Percentiles rank a stretch among this genome's conserved stretches.
Conservation (phyloP, 1,140 invertebrate genomes). For the Lasaia peninsularis region DNA sequence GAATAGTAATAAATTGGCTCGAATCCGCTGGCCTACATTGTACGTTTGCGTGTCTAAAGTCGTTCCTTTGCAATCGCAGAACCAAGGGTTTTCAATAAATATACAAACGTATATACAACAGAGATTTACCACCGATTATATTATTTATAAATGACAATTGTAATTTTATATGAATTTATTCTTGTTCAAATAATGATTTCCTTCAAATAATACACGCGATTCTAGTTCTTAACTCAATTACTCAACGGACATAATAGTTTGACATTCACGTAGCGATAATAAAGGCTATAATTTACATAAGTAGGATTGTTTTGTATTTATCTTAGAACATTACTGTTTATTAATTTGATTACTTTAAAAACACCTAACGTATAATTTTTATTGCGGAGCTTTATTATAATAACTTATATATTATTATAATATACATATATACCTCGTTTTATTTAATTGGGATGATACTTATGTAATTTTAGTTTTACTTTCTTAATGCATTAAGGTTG, state of each 20-base stretch:
- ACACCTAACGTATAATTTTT: slow-evolving; percentile 1
- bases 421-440: background rate
- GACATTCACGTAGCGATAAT: background rate
- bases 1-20: slow-evolving; percentile 27
- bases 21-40: slow-evolving; percentile 38
- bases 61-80: slow-evolving; percentile 69
- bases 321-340: slow-evolving; percentile 6
- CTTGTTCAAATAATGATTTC: slow-evolving; percentile 5
- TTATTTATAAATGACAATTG: slow-evolving; percentile 50
- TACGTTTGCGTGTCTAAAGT: slow-evolving; percentile 64
- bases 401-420: background rate
- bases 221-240: slow-evolving; percentile 1
- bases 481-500: no score
- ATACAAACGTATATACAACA: slow-evolving; percentile 44
- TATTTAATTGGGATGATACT: background rate
- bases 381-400: background rate
- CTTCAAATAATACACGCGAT: background rate
- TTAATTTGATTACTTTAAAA: slow-evolving; percentile 11
- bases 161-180: slow-evolving; percentile 29
- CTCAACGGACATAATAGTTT: background rate
- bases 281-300: slow-evolving; percentile 6
- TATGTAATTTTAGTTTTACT: no score
- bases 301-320: slow-evolving; percentile 8
- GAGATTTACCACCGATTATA: slow-evolving; percentile 54
- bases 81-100: slow-evolving; percentile 69